Conservation (phyloP, 35 echinoderm and acorn worm genomes). For the Hemicentrotus pulcherrimus region DNA sequence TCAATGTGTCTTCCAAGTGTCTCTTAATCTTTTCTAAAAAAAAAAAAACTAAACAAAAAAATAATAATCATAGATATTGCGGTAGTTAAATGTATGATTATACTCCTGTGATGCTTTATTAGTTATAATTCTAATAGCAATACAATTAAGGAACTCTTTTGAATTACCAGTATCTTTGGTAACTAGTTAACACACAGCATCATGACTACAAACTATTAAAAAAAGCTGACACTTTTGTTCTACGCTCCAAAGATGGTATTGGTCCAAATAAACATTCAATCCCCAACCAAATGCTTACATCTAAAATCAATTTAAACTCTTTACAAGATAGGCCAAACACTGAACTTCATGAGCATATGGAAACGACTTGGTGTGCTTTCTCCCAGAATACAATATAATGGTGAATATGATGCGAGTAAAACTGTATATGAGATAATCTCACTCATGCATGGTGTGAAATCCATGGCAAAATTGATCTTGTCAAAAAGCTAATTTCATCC, state of each 20-base stretch:
- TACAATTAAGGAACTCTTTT: neutral
- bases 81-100: neutral
- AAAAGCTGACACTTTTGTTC: neutral
- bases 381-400: neutral
- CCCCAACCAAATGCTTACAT: neutral
- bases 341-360: neutral
- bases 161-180: neutral
- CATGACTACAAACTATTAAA: neutral
- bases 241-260: neutral
- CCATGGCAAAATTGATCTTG: neutral
- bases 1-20: no score
- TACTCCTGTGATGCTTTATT: neutral
- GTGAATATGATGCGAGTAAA: neutral
- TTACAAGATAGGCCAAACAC: neutral
- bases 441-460: neutral
- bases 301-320: neutral
- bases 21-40: neutral
- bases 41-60: neutral
- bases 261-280: neutral
- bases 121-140: neutral
- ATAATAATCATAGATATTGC: neutral
- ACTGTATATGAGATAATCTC: neutral
- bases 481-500: neutral
- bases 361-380: neutral
- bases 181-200: neutral